Conservation (phyloP, 2,797 vertebrate genomes). For the Pantherophis vulpinus region DNA sequence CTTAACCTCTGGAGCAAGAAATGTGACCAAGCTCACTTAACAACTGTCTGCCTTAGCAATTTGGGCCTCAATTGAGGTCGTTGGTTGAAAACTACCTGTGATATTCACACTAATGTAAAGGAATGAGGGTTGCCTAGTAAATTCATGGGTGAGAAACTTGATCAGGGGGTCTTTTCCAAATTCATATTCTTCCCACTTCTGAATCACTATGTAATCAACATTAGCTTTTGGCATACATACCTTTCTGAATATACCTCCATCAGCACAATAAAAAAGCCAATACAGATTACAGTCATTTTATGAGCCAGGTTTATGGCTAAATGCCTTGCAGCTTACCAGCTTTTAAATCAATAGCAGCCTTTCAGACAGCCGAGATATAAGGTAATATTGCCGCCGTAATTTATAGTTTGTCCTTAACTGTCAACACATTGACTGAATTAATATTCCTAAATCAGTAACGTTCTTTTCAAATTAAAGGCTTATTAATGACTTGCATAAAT, state of each 20-base stretch:
- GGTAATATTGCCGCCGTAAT: neutral
- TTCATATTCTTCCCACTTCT: neutral
- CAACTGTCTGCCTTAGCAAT: neutral
- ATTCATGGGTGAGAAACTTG: neutral
- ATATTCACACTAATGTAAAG: neutral
- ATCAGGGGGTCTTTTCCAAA: neutral
- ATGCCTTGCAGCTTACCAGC: slow-evolving; percentile 41
- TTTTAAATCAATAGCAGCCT: slow-evolving; percentile 37
- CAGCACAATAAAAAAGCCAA: slow-evolving; percentile 38
- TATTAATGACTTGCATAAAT: slow-evolving; percentile 70
- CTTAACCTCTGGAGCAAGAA: neutral
- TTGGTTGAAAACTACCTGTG: neutral
- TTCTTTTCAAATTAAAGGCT: slow-evolving; percentile 65
- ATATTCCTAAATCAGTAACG: slow-evolving; percentile 52
- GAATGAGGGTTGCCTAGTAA: neutral
- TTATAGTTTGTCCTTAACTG: slow-evolving; percentile 49
- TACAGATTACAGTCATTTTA: slow-evolving; percentile 24
- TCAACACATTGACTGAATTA: slow-evolving; percentile 54
- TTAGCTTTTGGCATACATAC: slow-evolving; percentile 37
- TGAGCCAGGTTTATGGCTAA: slow-evolving; percentile 34
- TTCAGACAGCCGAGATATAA: slow-evolving; percentile 5
- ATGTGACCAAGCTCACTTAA: neutral
- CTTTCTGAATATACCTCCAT: slow-evolving; percentile 20
- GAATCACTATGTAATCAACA: slow-evolving; percentile 6
- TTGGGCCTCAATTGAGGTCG: rapidly evolving